These are phyloP conservation scores for Macrobrachium nipponense DNA, from an alignment of 1,140 invertebrate genomes.

Conservation along the genomic window DNA sequence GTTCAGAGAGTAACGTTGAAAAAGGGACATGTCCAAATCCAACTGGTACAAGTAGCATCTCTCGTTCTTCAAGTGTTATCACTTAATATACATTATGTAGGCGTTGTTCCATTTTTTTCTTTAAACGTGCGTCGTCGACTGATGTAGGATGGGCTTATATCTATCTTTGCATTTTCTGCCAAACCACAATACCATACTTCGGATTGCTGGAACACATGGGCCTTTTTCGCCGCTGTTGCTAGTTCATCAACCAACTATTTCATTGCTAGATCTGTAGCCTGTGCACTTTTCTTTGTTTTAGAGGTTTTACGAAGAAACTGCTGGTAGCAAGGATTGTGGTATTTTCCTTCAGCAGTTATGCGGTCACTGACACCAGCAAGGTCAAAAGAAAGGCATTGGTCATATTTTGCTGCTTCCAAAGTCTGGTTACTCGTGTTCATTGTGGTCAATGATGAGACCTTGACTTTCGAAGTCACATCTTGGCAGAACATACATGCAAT, in stretches of 20 bases:
- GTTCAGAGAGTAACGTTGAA: too few species aligned
- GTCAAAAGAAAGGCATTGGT: background rate
- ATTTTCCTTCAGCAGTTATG: constrained; percentile 32
- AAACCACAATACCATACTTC: constrained; percentile 10
- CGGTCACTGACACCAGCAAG: constrained; percentile 25
- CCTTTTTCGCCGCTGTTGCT: constrained; percentile 26
- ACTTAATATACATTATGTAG: too few species aligned
- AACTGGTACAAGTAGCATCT: too few species aligned
- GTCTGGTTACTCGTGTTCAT: constrained; percentile 23
- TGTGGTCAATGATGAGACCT: constrained; percentile 17
- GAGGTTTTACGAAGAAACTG: constrained; percentile 26
- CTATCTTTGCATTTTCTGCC: too few species aligned
- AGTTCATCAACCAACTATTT: too few species aligned
- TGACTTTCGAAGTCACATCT: constrained; percentile 24
- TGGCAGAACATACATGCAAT: constrained; percentile 22
- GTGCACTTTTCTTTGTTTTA: constrained; percentile 22
- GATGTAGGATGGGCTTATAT: too few species aligned
- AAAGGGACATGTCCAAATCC: too few species aligned
- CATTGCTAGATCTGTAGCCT: background rate
- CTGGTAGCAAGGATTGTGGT: constrained; percentile 27
- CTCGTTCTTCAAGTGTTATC: too few species aligned
- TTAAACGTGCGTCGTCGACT: too few species aligned
- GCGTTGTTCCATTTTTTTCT: too few species aligned
- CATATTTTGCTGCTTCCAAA: constrained; percentile 22
- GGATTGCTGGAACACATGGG: constrained; percentile 20